Conservation (phyloP, 2,797 vertebrate genomes). For the Acanthurus tractus region DNA sequence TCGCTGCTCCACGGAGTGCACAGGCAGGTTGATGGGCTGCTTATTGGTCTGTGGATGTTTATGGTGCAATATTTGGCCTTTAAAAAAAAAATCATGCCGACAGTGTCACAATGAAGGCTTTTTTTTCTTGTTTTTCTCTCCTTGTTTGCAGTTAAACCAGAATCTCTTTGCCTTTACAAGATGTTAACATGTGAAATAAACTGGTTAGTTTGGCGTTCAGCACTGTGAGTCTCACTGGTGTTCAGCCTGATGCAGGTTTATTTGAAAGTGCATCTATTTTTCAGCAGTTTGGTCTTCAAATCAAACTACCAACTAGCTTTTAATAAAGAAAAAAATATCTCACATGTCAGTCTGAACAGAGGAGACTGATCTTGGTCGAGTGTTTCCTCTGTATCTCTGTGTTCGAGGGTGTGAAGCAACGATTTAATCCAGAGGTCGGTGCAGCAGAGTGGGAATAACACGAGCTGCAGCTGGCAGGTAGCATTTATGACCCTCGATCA, state of each 20-base stretch:
- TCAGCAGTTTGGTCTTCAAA: rapidly evolving
- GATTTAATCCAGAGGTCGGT: slow-evolving; percentile 30
- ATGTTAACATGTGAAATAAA: neutral
- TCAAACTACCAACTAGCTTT: neutral
- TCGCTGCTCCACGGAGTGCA: neutral
- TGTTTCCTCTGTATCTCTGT: neutral
- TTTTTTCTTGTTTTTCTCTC: neutral
- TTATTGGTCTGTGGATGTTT: slow-evolving; percentile 8
- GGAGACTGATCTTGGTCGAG: neutral
- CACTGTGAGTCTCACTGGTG: neutral
- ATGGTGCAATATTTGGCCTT: slow-evolving; percentile 15
- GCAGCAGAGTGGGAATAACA: slow-evolving; percentile 13
- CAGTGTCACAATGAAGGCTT: neutral
- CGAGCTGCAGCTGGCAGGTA: neutral
- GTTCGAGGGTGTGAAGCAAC: slow-evolving; percentile 1
- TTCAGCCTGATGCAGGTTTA: neutral
- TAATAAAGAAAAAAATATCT: neutral
- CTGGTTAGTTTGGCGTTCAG: neutral
- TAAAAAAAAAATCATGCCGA: neutral
- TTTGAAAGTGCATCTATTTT: neutral
- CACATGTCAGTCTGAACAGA: neutral
- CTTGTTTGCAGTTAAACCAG: neutral
- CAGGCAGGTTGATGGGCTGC: neutral
- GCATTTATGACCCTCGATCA: slow-evolving; percentile 38
- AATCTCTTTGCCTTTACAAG: neutral